Evolutionary conservation across 2,888 invertebrate genomes (phyloP).

Genomic region (Opisthograptis luteolata): DNA sequence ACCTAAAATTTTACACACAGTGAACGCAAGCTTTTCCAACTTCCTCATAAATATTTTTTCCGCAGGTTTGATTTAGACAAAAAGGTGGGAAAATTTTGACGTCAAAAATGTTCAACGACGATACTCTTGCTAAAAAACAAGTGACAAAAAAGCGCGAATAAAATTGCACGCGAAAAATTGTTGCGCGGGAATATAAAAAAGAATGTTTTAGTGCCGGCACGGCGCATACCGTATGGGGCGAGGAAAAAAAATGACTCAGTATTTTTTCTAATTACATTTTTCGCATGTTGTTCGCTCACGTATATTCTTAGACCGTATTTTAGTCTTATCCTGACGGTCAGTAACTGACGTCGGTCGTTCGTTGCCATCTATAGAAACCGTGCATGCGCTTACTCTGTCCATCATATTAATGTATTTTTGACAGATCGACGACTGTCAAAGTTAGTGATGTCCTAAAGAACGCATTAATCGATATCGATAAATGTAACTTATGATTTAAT

Average conservation of each 20-base stretch:
- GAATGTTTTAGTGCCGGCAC: constrained; percentile 17
- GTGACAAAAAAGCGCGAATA: constrained; percentile 22
- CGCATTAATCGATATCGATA: too few relatives aligned
- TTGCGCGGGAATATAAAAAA: constrained; percentile 13
- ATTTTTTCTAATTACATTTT: constrained; percentile 19
- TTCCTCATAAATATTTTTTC: too few relatives aligned
- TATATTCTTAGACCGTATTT: not conserved
- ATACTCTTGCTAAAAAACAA: constrained; percentile 12
- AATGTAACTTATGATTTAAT: too few relatives aligned
- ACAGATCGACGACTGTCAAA: too few relatives aligned
- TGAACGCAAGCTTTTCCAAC: too few relatives aligned
- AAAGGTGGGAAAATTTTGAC: constrained; percentile 5
- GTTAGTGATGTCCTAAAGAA: too few relatives aligned
- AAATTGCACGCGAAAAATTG: constrained; percentile 16
- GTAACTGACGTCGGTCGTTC: too few relatives aligned
- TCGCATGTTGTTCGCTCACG: not conserved
- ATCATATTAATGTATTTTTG: too few relatives aligned
- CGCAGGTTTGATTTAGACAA: constrained; percentile 9
- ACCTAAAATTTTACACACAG: too few relatives aligned
- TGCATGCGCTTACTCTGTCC: too few relatives aligned
- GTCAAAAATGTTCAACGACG: constrained; percentile 5
- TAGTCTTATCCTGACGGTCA: too few relatives aligned
- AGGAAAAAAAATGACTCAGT: not conserved
- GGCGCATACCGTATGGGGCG: constrained; percentile 2
- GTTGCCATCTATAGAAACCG: too few relatives aligned